Conservation (phyloP, 2,888 invertebrate genomes). For the Caenorhabditis parvicauda region DNA sequence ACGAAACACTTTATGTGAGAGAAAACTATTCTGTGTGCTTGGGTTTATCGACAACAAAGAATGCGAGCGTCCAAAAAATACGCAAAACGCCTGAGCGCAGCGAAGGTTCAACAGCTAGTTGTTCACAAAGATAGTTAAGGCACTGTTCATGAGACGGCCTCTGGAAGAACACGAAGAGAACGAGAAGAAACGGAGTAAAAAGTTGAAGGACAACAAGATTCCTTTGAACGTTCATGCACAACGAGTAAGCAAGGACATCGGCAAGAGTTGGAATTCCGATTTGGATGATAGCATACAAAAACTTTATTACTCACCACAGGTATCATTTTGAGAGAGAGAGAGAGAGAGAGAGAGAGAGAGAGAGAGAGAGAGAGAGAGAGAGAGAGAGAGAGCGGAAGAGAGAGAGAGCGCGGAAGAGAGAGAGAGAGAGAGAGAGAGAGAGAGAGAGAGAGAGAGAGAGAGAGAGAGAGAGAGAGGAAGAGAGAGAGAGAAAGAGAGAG, state of each 20-base stretch:
- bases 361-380: background rate
- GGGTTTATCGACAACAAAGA: too few species aligned
- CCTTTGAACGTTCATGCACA: conserved; percentile 38
- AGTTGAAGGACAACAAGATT: conserved; percentile 15
- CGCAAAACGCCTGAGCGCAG: too few species aligned
- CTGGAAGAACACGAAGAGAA: conserved; percentile 61
- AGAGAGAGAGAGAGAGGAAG: background rate
- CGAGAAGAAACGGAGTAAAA: conserved; percentile 7
- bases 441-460: background rate
- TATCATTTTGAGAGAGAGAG: background rate
- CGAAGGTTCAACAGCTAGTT: too few species aligned
- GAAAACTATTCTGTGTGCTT: too few species aligned
- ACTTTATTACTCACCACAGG: conserved; percentile 4
- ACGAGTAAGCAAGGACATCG: conserved; percentile 13
- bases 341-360: conserved; percentile 3
- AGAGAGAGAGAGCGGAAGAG: background rate
- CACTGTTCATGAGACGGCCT: conserved; percentile 86
- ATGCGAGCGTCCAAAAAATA: too few species aligned
- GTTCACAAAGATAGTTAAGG: too few species aligned
- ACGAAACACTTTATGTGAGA: too few species aligned
- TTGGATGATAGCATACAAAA: conserved; percentile 8
- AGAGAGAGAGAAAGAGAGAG: background rate
- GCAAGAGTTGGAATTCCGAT: conserved; percentile 11
- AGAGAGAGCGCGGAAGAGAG: background rate
- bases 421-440: conserved; percentile 1